Base-by-base conservation (phyloP, 2,113 vertebrate species). In the Megatriorchis doriae region DNA sequence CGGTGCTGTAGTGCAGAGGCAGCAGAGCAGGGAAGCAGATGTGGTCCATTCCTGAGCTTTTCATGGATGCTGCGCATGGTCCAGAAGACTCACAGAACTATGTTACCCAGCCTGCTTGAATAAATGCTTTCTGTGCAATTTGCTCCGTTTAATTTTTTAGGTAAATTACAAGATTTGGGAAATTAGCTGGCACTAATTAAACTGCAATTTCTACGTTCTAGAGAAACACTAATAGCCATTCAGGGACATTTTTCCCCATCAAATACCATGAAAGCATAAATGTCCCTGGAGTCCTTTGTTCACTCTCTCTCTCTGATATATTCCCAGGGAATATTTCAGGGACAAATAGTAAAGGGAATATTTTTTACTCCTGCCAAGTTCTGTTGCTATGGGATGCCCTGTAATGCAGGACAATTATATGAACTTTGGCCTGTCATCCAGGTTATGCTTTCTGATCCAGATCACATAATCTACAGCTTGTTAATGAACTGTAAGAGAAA, bases 121-220 rank as follows among this genome's bases (percentile, higher is more conserved):
- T 34, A 78, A 78, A 61, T 70, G 16, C 3, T 86, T 90, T 79
- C 63, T 38, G 3, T 55, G 36, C 38, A 11, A 55, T 92, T 93
- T 90, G 16, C 21, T 71, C 13, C 55, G 7, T 73, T 92, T 87
- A 43, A 27, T 65, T 79, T 92, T 86, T 73, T n/a, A 84, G 29
- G 45, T 77, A 82, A 91, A 88, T 90, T 45, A 45, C 48, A 62
- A 82, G 19, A 66, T 80, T 80, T 88, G 50, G 50, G 45, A 94
- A 90, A 77, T 93, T 62, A 85, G n/a, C 78, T 93, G 63, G 17
- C 58, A 42, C 31, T 85, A 94, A 86, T 91, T 74, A 59, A 92
- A 71, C 34, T 65, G 47, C 34, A 32, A 52, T 91, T 92, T 88
- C 59, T 80, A 9, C 4, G 1, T 77, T 92, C 42, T 40, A 34